Evolutionary conservation across 2,888 invertebrate species (phyloP), one percentile per base, ranked within the genome.

Genomic region (Apamea crenata): DNA sequence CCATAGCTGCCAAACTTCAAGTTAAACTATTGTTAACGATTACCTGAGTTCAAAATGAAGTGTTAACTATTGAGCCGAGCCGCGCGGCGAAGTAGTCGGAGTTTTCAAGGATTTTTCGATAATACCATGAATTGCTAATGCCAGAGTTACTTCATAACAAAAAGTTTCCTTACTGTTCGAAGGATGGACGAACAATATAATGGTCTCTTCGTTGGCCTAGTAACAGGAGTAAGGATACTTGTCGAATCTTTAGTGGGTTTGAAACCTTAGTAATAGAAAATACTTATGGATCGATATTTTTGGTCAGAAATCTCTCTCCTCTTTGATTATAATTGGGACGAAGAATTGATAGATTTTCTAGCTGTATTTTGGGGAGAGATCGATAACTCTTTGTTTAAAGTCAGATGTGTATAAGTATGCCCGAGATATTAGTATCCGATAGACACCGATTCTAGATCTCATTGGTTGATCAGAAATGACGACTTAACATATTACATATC

Each of bases 81-180:
- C 25, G 76, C 6, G 40, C 29, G 25, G 32, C 53, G 14, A 50
- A 40, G 70, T 67, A 44, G 74, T 68, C 36, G 12, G 21, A 74
- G 65, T 81, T 85, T 69, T 88, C 88, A 85, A 85, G 85, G 88
- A 75, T 81, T 81, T 88, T 85, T 79, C 56, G 65, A 77, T 88
- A 81, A 72, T 77, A 86, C 77, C 82, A 77, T 85, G 77, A 88
- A 81, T 88, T 69, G 53, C 67, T 85, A 87, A 87, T 81, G 53
- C 36, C n/a, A 36, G 74, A 81, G 61, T 65, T 80, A 80, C 18
- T 81, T 63, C 53, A 66, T 3, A 36, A 67, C 63, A 74, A 59
- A 84, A 87, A 80, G 32, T 80, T 84, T 68, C 21, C 25, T 76
- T 68, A 61, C 29, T 21, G 3, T 29, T 67, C n/a, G 47, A 59